Conservation (phyloP, 2,797 vertebrate species). For the Spinus pinus region DNA sequence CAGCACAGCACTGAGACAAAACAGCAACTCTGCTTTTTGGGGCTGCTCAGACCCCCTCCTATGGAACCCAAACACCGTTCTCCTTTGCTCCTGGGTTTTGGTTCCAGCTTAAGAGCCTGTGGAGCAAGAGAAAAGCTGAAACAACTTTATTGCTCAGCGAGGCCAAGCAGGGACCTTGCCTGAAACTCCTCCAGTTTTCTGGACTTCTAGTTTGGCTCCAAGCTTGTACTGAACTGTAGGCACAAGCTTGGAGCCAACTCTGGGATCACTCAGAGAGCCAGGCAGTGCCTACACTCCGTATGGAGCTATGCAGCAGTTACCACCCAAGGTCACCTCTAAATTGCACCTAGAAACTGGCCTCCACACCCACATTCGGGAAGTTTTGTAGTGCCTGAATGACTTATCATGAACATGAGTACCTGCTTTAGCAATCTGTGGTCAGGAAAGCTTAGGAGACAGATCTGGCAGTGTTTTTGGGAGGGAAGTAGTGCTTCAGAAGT, state of each 20-base stretch:
- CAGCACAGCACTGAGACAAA: neutral
- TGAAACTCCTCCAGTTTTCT: neutral
- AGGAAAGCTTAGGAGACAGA: neutral
- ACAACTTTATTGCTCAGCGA: neutral
- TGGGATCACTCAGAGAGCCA: neutral
- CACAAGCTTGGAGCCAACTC: neutral
- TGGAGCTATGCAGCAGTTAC: neutral
- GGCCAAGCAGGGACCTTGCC: neutral
- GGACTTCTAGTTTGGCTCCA: neutral
- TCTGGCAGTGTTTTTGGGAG: neutral
- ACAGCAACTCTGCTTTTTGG: neutral
- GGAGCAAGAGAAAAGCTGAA: neutral
- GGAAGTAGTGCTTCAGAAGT: neutral
- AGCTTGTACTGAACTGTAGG: neutral
- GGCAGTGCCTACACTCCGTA: neutral
- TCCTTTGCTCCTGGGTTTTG: neutral
- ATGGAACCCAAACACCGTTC: neutral
- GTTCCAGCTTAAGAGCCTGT: neutral
- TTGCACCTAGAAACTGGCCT: neutral
- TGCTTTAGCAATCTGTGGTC: neutral
- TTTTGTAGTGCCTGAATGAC: neutral
- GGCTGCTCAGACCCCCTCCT: neutral
- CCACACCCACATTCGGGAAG: neutral
- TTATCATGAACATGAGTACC: neutral
- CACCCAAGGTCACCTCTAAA: neutral